Conservation (phyloP, 1,140 invertebrate genomes). For the Chrysopa pallens region DNA sequence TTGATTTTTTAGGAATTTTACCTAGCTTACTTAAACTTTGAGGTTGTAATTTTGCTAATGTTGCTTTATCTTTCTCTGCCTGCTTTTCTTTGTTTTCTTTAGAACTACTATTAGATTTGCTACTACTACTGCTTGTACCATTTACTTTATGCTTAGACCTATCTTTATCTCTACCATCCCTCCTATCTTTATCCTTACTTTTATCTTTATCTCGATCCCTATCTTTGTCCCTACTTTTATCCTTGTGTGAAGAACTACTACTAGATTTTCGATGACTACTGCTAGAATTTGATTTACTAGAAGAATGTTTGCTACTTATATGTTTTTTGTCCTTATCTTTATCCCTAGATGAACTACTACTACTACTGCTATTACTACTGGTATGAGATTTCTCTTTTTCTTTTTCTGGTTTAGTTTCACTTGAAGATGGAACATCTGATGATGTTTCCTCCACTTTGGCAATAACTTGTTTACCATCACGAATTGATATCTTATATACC, state of each 20-base stretch:
- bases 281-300: constrained; percentile 4
- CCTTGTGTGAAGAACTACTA: constrained; percentile 15
- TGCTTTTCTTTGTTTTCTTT: constrained; percentile 26
- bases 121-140: constrained; percentile 24
- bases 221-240: constrained; percentile 12
- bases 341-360: constrained; percentile 22
- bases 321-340: constrained; percentile 16
- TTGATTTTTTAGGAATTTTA: constrained; percentile 52
- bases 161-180: constrained; percentile 11
- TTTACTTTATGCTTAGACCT: constrained; percentile 22
- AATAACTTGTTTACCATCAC: constrained; percentile 53
- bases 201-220: constrained; percentile 19
- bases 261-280: constrained; percentile 14
- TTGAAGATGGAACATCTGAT: no score
- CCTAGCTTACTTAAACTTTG: constrained; percentile 48
- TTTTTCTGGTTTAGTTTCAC: constrained; percentile 9
- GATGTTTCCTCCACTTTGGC: constrained; percentile 29
- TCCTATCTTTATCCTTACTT: constrained; percentile 19
- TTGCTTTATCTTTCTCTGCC: constrained; percentile 47
- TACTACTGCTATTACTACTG: constrained; percentile 17
- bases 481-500: constrained; percentile 48
- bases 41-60: constrained; percentile 40
- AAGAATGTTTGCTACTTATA: background rate
- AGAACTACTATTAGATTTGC: constrained; percentile 5
- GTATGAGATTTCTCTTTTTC: constrained; percentile 21